Evolutionary conservation across 2,888 invertebrate genomes (phyloP).

Genomic region (Gymnocheta viridis): DNA sequence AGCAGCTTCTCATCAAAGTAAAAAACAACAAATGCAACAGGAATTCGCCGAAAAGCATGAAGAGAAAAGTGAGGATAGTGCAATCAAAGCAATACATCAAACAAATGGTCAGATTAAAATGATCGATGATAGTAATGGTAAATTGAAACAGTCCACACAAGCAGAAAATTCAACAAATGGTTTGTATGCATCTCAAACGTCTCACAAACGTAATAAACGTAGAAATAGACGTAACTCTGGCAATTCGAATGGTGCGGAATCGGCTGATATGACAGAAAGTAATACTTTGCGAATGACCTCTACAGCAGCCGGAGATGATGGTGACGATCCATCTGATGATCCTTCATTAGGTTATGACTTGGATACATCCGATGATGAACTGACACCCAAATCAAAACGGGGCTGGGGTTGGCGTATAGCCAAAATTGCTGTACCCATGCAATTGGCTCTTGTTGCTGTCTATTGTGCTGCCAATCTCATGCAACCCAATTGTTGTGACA

Average conservation of each 20-base stretch:
- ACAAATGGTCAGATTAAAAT: slow-evolving; percentile 58
- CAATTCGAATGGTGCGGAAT: slow-evolving; percentile 11
- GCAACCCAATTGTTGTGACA: slow-evolving; percentile 89
- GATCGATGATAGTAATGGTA: slow-evolving; percentile 55
- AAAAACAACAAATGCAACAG: slow-evolving; percentile 72
- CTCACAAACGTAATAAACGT: slow-evolving; percentile 70
- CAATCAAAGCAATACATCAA: slow-evolving; percentile 10
- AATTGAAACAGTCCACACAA: slow-evolving; percentile 24
- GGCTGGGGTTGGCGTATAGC: slow-evolving; percentile 87
- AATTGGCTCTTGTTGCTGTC: slow-evolving; percentile 86
- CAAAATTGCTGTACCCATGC: slow-evolving; percentile 87
- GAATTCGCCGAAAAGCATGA: slow-evolving; percentile 61
- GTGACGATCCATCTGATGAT: slow-evolving; percentile 76
- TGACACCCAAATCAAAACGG: slow-evolving; percentile 69
- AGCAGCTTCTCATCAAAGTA: slow-evolving; percentile 80
- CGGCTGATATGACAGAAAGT: slow-evolving; percentile 42
- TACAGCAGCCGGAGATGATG: slow-evolving; percentile 71
- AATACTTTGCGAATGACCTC: slow-evolving; percentile 60
- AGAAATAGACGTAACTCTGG: slow-evolving; percentile 67
- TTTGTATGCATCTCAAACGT: not conserved
- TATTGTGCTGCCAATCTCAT: slow-evolving; percentile 88
- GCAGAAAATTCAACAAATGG: slow-evolving; percentile 50
- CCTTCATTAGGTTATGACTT: slow-evolving; percentile 75
- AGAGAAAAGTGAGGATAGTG: slow-evolving; percentile 19
- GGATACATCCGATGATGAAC: slow-evolving; percentile 72